Evolutionary conservation across 2,888 invertebrate species (phyloP).

Genomic region (Melitaea athalia): DNA sequence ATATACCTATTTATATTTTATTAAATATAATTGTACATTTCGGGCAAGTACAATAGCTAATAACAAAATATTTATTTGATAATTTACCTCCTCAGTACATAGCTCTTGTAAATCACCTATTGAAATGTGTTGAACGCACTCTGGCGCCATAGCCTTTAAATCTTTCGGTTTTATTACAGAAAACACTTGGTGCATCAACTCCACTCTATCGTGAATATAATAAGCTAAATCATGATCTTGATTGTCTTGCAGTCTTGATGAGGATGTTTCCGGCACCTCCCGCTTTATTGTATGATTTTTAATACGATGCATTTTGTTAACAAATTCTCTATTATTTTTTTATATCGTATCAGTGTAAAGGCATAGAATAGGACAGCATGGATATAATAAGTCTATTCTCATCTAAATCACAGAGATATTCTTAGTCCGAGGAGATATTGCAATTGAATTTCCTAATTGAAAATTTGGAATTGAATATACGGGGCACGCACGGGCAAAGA

Average conservation of each 20-base stretch:
- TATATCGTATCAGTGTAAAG: not conserved
- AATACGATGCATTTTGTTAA: slow-evolving; percentile 39
- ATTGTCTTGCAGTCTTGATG: slow-evolving; percentile 44
- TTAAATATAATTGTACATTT: too few relatives aligned
- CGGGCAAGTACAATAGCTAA: not conserved
- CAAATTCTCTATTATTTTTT: not conserved
- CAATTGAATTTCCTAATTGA: too few relatives aligned
- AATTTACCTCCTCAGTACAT: slow-evolving; percentile 81
- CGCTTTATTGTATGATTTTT: slow-evolving; percentile 43
- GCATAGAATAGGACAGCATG: too few relatives aligned
- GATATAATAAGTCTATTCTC: too few relatives aligned
- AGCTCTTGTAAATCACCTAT: slow-evolving; percentile 81
- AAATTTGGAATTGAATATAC: too few relatives aligned
- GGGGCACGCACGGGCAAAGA: too few relatives aligned
- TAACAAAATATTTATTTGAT: not conserved
- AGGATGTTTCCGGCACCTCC: slow-evolving; percentile 44
- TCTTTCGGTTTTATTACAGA: slow-evolving; percentile 81
- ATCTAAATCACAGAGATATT: too few relatives aligned
- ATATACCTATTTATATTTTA: too few relatives aligned
- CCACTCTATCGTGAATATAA: slow-evolving; percentile 83
- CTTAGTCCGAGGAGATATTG: too few relatives aligned
- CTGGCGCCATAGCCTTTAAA: slow-evolving; percentile 80
- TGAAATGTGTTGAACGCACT: slow-evolving; percentile 68
- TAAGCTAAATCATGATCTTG: slow-evolving; percentile 80
- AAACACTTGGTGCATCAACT: slow-evolving; percentile 83